These are phyloP conservation scores for Melipona bicolor DNA, from an alignment of 2,888 invertebrate species.

Conservation along the genomic window DNA sequence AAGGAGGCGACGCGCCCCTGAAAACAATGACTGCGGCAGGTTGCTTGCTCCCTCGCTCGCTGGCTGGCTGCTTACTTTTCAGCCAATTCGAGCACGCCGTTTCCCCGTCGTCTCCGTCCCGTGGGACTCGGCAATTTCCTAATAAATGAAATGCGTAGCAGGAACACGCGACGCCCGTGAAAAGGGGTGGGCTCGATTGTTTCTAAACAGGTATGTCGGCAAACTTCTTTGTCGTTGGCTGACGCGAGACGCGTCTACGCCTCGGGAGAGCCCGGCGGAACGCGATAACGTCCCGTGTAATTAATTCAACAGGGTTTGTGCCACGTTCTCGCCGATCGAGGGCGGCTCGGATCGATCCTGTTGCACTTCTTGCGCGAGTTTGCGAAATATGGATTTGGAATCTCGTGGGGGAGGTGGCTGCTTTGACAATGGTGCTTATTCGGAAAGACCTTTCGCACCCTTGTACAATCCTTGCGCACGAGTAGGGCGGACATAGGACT, in stretches of 20 bases:
- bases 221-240: conserved; percentile 49
- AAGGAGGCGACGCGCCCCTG: conserved; percentile 1
- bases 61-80: conserved; percentile 57
- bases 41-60: conserved; percentile 7
- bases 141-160: conserved; percentile 70
- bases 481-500: background rate
- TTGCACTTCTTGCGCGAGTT: background rate
- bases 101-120: conserved; percentile 21
- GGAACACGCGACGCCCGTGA: conserved; percentile 2
- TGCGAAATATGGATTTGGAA: conserved; percentile 34
- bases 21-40: conserved; percentile 58
- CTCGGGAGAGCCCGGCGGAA: conserved; percentile 49
- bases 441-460: background rate
- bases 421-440: conserved; percentile 15
- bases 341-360: conserved; percentile 15
- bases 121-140: conserved; percentile 54
- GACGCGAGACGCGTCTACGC: conserved; percentile 54
- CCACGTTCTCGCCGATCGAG: conserved; percentile 38
- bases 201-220: conserved; percentile 18
- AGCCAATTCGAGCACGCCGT: conserved; percentile 52
- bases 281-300: conserved; percentile 69
- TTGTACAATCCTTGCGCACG: background rate
- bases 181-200: background rate
- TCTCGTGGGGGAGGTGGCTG: background rate
- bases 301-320: conserved; percentile 60